These are phyloP conservation scores for Spheniscus humboldti DNA, from an alignment of 2,797 vertebrate species.

Conservation along the genomic window DNA sequence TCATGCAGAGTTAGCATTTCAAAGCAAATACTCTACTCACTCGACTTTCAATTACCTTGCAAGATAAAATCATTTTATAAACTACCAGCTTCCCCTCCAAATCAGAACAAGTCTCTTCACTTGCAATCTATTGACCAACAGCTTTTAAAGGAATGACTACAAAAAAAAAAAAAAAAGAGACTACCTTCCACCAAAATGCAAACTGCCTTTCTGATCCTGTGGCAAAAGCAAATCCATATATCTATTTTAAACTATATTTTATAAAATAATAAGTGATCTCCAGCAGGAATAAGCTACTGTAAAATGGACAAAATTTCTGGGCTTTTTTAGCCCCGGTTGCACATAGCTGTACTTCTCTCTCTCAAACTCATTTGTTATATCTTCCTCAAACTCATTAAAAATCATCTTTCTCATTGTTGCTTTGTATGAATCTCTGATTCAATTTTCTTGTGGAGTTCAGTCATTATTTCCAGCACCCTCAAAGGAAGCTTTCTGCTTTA, in stretches of 20 bases:
- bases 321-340: neutral
- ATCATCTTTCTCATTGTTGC: neutral
- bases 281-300: neutral
- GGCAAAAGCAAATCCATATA: neutral
- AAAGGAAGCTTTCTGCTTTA: neutral
- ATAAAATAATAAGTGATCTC: neutral
- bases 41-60: neutral
- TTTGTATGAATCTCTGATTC: neutral
- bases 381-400: neutral
- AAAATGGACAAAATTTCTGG: neutral
- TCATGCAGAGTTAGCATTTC: neutral
- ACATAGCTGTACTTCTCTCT: neutral
- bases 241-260: neutral
- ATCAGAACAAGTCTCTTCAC: neutral
- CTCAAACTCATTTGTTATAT: neutral
- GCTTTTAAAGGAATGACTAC: neutral
- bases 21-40: neutral
- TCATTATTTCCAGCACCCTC: neutral
- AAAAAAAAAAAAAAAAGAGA: neutral
- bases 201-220: neutral
- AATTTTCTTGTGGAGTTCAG: neutral
- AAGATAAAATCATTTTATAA: constrained; percentile 16
- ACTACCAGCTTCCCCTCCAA: neutral
- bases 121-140: neutral
- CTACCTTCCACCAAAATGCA: neutral